Evolutionary conservation across 2,888 invertebrate genomes (phyloP).

Genomic region (Didymodactylos carnosus): DNA sequence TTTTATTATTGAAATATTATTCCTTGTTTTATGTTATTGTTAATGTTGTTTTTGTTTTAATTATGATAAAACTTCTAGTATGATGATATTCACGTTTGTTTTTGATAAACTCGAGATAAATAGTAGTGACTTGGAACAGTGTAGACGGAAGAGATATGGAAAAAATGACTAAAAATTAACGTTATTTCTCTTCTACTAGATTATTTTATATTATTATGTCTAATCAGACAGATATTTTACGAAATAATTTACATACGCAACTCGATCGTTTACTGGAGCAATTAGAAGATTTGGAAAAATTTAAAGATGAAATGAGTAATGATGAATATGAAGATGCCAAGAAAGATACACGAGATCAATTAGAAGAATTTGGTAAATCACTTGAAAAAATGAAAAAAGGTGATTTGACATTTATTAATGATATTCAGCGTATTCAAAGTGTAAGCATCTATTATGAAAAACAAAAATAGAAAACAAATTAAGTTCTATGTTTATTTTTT

Average conservation of each 20-base stretch:
- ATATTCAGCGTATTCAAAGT: slow-evolving; percentile 47
- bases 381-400: slow-evolving; percentile 41
- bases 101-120: too few species aligned
- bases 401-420: slow-evolving; percentile 46
- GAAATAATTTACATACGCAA: slow-evolving; percentile 48
- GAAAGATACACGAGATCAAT: slow-evolving; percentile 49
- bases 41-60: too few species aligned
- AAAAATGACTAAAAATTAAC: too few species aligned
- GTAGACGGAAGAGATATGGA: too few species aligned
- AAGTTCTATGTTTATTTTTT: background rate
- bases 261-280: slow-evolving; percentile 49
- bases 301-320: slow-evolving; percentile 45
- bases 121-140: too few species aligned
- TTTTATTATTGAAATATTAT: too few species aligned
- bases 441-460: slow-evolving; percentile 36
- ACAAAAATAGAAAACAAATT: background rate
- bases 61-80: too few species aligned
- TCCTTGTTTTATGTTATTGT: too few species aligned
- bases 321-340: slow-evolving; percentile 50
- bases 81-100: too few species aligned
- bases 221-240: slow-evolving; percentile 43
- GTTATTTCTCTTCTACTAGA: too few species aligned
- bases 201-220: too few species aligned
- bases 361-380: slow-evolving; percentile 47
- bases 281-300: slow-evolving; percentile 49